Evolutionary conservation across 1,140 invertebrate genomes (phyloP), one percentile per base, ranked within the genome.

Genomic region (Helicoverpa armigera): DNA sequence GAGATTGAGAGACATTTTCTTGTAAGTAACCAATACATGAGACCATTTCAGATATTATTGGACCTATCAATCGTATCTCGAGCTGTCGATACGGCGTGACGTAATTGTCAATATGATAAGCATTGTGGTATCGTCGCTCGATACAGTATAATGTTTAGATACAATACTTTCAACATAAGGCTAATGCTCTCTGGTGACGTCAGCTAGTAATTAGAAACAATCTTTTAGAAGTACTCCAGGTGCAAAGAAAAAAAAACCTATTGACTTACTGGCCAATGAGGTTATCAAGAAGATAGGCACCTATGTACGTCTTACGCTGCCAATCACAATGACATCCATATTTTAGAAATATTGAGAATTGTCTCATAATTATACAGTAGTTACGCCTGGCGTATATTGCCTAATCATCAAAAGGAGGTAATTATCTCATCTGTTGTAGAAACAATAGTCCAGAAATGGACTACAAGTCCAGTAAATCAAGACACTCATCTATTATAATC

Each of bases 31-130:
- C 3, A 35, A 35, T 5, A 43, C 35, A 43, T 43, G 35, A 43
- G 35, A 23, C 23, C 5, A 43, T 43, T 43, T 43, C 35, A 43
- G 35, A 43, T 43, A 43, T 43, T 43, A 43, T 43, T 43, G 35
- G 35, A 43, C 35, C 35, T 43, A 43, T 43, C 35, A 43, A 43
- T 43, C 35, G 35, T 43, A 43, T 43, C 35, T 43, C 35, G 35
- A 43, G 35, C 35, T 43, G 35, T 43, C 35, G 35, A 43, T 43
- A 43, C 35, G 35, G 35, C 4, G 35, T 43, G 12, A 61, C 23
- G 58, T 60, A 29, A 60, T 61, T 29, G 58, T 61, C 23, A 61
- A 61, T 61, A 61, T 61, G 58, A 61, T 61, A 61, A 61, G 23
- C 11, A 61, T 29, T 3, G 23, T 3, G 58, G 23, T 61, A 31